These are phyloP conservation scores for Deilephila elpenor DNA, from an alignment of 2,888 invertebrate species.

Conservation along the genomic window DNA sequence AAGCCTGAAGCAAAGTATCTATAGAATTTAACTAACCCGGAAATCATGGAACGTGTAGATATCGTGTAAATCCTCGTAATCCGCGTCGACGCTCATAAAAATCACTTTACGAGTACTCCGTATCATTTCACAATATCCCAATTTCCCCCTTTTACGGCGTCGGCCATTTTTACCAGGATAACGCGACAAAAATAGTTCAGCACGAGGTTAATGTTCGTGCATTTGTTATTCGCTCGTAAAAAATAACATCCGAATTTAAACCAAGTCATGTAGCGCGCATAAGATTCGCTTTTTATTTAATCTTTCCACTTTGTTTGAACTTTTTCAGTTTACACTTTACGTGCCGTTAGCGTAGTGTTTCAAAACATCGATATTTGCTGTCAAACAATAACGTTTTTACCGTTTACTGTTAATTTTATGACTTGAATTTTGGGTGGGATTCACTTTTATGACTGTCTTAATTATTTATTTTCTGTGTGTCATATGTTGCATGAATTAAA, in stretches of 20 bases:
- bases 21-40: not conserved
- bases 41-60: not conserved
- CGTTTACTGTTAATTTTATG: not conserved
- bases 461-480: not conserved
- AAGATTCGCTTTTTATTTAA: slow-evolving; percentile 47
- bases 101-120: slow-evolving; percentile 1
- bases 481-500: not conserved
- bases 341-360: slow-evolving; percentile 36
- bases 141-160: slow-evolving; percentile 9
- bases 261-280: slow-evolving; percentile 40
- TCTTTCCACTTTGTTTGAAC: slow-evolving; percentile 34
- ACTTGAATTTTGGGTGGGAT: not conserved
- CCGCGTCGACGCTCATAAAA: slow-evolving; percentile 1
- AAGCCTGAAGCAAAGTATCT: not conserved
- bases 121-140: slow-evolving; percentile 17
- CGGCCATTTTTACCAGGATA: slow-evolving; percentile 26
- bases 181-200: slow-evolving; percentile 29
- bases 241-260: slow-evolving; percentile 47
- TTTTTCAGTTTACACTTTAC: slow-evolving; percentile 25
- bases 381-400: not conserved
- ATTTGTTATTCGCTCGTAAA: slow-evolving; percentile 68
- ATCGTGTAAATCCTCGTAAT: slow-evolving; percentile 6
- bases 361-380: slow-evolving; percentile 34
- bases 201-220: slow-evolving; percentile 64
- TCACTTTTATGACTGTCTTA: not conserved